These are phyloP conservation scores for Eilema griseolum DNA, from an alignment of 2,888 invertebrate genomes.

Conservation along the genomic window DNA sequence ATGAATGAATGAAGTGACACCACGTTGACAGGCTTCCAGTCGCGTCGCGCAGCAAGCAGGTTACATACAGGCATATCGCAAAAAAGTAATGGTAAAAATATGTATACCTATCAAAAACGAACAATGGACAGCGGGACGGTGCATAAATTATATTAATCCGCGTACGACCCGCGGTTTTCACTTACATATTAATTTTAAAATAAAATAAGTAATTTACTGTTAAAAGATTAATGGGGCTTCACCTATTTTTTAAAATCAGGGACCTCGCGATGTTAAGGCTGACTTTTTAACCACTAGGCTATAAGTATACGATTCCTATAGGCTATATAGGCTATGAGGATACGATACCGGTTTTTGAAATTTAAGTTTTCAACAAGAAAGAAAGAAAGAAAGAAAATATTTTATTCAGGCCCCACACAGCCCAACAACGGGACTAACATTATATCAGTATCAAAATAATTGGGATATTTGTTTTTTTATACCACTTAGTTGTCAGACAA, in stretches of 20 bases:
- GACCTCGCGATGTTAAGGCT: no score
- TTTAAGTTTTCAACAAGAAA: no score
- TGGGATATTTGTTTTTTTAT: no score
- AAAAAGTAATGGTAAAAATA: constrained; percentile 28
- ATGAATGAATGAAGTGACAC: constrained; percentile 14
- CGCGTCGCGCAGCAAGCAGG: constrained; percentile 9
- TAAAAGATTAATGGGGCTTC: neutral
- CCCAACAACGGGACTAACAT: no score
- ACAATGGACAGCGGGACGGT: constrained; percentile 33
- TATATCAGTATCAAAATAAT: no score
- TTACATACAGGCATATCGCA: constrained; percentile 8
- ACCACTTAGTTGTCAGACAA: no score
- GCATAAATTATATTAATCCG: constrained; percentile 43
- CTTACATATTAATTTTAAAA: constrained; percentile 9
- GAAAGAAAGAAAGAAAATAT: no score
- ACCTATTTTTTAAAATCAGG: neutral
- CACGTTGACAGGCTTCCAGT: constrained; percentile 13
- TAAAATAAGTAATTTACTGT: neutral
- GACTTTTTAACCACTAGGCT: no score
- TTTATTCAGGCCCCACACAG: no score
- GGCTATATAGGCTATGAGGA: no score
- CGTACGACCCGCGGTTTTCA: constrained; percentile 19
- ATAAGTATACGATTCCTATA: no score
- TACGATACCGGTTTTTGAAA: no score
- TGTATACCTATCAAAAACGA: constrained; percentile 35